Base-by-base conservation (phyloP, 2,113 vertebrate species). In the Colossoma macropomum region DNA sequence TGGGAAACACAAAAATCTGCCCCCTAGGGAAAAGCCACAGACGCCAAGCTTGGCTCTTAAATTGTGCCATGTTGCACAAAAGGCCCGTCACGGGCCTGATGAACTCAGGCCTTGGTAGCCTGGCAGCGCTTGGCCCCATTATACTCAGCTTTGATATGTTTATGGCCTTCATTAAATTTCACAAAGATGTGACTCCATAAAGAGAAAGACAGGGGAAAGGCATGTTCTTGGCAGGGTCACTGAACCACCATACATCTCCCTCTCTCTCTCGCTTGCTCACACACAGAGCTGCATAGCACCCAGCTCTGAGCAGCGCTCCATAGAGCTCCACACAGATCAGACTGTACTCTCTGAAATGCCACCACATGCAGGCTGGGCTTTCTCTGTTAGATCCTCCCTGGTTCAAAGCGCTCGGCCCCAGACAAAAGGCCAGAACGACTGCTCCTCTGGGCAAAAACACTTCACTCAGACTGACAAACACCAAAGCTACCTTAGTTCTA, bases 131-230 rank as follows among this genome's bases (percentile, higher is more conserved):
- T 45, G 62, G 59, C 71, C 1, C 59, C 27, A 9, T 52, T 38
- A 25, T 25, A 34, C 60, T 66, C 28, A 8, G 45, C 50, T 16
- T 27, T 4, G 15, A 75, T 28, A 28, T 27, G 62, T 82, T 66
- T 66, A 82, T 56, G 30, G 19, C 52, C 5, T 45, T 79, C 68
- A 73, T 63, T 41, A 76, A 38, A 76, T 23, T 25, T 63, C 59
- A 81, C 56, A 54, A 41, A 54, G 32, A 41, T 30, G 23, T 13
- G 4, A 25, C 59, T 66, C 30, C 0, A 73, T 72, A 32, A 62
- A 17, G n/a, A 48, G 50, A 54, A 6, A 41, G 25, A 25, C n/a
- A 21, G 32, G 30, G 68, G 52, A 65, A 78, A 54, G 54, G 21
- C 19, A 15, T 17, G 66, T 27, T 45, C 28, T 56, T 80, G 73